Evolutionary conservation across 1,140 invertebrate species (phyloP).

Genomic region (Bombus affinis): DNA sequence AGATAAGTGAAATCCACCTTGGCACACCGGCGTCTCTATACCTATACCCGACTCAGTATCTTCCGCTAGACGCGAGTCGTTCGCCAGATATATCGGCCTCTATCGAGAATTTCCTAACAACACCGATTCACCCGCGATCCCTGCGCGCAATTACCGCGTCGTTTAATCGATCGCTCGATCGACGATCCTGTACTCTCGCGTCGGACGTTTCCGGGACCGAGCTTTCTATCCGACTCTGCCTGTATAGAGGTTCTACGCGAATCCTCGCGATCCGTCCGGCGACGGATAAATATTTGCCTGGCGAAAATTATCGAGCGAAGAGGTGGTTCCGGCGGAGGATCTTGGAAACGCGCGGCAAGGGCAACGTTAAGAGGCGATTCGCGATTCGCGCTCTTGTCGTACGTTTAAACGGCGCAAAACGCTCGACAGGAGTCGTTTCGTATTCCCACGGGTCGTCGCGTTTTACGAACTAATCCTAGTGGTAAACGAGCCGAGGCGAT

Average conservation of each 20-base stretch:
- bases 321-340: accelerated
- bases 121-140: conserved; percentile 17
- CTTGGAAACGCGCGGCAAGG: too few relatives aligned
- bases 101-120: conserved; percentile 47
- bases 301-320: neutral
- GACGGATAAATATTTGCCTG: neutral
- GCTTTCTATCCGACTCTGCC: neutral
- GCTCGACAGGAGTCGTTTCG: neutral
- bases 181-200: neutral
- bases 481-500: too few relatives aligned
- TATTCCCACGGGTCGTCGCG: too few relatives aligned
- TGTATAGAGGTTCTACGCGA: neutral
- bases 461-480: too few relatives aligned
- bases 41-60: neutral
- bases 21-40: neutral
- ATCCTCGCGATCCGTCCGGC: neutral
- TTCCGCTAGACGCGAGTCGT: neutral
- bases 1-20: conserved; percentile 65
- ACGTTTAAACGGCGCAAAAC: neutral
- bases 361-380: neutral
- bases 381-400: neutral
- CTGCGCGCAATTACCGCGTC: neutral
- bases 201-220: neutral
- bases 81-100: neutral
- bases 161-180: conserved; percentile 31